Conservation (phyloP, 2,888 invertebrate species). For the Micropterix aruncella region DNA sequence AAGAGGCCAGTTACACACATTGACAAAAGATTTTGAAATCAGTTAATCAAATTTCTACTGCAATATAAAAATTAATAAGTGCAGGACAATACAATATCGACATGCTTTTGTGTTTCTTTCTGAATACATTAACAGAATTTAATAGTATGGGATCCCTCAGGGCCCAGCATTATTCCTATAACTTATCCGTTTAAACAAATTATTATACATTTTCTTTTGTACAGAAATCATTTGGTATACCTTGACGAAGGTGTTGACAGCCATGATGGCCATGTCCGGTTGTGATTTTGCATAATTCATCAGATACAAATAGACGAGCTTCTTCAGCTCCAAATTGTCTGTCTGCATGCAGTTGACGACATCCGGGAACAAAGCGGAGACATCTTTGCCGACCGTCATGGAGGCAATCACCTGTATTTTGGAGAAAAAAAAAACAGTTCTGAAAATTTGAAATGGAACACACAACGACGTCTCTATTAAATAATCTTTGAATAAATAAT, state of each 20-base stretch:
- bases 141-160: constrained; percentile 5
- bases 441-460: too few relatives aligned
- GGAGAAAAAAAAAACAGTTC: too few relatives aligned
- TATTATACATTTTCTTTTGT: constrained; percentile 8
- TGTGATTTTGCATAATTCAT: constrained; percentile 99
- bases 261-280: constrained; percentile 99
- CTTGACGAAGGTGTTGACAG: constrained; percentile 99
- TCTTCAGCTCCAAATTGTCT: constrained; percentile 96
- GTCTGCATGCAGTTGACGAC: constrained; percentile 99
- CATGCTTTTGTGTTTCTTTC: too few relatives aligned
- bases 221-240: constrained; percentile 37
- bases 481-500: too few relatives aligned
- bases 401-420: constrained; percentile 94
- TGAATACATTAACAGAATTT: neutral
- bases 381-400: constrained; percentile 99
- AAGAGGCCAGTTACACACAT: too few relatives aligned
- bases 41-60: too few relatives aligned
- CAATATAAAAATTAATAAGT: too few relatives aligned
- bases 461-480: too few relatives aligned
- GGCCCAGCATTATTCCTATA: constrained; percentile 1
- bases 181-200: constrained; percentile 11
- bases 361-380: constrained; percentile 95
- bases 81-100: too few relatives aligned
- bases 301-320: constrained; percentile 93
- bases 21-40: too few relatives aligned